A percentile compares a stretch with the other conserved stretches of the same genome.
These are phyloP conservation scores for Pristionchus entomophagus DNA, from an alignment of 2,888 invertebrate genomes.

Conservation along the genomic window DNA sequence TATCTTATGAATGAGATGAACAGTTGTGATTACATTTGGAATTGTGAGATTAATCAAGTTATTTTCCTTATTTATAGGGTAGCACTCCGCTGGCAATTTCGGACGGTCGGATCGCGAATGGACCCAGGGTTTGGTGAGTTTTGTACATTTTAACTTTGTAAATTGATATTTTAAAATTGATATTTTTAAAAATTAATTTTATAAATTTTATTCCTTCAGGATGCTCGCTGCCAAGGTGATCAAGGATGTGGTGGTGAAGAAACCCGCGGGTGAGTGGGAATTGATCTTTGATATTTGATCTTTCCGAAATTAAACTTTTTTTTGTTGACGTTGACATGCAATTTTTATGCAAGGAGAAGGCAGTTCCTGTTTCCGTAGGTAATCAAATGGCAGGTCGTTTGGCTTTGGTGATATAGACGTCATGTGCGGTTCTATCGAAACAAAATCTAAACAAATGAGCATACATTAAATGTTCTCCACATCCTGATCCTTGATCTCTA, in stretches of 20 bases:
- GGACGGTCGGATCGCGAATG: slow-evolving; percentile 12
- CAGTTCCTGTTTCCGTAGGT: not conserved
- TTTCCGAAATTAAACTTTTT: not conserved
- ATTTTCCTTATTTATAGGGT: not conserved
- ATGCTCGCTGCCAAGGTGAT: slow-evolving; percentile 13
- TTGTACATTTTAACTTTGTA: too few species aligned
- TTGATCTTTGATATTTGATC: not conserved
- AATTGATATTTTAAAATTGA: not conserved
- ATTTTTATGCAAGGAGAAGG: not conserved
- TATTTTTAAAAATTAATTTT: not conserved
- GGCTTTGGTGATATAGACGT: not conserved
- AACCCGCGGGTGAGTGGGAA: not conserved
- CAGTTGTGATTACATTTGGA: too few species aligned
- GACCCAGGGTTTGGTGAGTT: not conserved
- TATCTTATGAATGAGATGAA: too few species aligned
- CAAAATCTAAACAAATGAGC: too few species aligned
- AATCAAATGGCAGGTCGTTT: not conserved
- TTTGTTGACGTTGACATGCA: not conserved
- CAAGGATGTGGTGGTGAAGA: not conserved
- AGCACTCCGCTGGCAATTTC: not conserved
- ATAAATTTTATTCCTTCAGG: not conserved
- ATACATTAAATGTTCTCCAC: too few species aligned
- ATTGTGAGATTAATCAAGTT: too few species aligned
- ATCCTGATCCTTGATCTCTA: too few species aligned
- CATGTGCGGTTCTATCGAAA: not conserved